A percentile compares a stretch with the other conserved stretches of the same genome.
Evolutionary conservation across 1,140 invertebrate genomes (phyloP).

Genomic region (Lucilia cuprina): DNA sequence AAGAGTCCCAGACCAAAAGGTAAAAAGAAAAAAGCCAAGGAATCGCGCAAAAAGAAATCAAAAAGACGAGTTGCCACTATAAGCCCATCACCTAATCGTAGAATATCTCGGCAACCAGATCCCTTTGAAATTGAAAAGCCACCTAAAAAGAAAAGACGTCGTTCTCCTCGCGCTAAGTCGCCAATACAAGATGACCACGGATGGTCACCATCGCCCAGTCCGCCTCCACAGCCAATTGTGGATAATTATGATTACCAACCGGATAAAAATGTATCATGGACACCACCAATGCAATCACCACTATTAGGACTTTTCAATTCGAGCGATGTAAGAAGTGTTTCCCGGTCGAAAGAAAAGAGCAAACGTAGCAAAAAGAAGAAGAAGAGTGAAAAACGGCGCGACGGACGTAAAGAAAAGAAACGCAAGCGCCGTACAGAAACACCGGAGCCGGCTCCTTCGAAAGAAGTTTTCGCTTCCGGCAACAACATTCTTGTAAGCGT

Average conservation of each 20-base stretch:
- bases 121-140: constrained; percentile 50
- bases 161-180: constrained; percentile 42
- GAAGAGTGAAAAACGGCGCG: constrained; percentile 63
- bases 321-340: constrained; percentile 43
- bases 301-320: constrained; percentile 50
- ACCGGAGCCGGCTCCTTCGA: constrained; percentile 72
- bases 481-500: constrained; percentile 92
- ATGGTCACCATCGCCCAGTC: constrained; percentile 55
- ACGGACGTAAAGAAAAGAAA: constrained; percentile 68
- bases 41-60: constrained; percentile 51
- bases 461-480: constrained; percentile 90
- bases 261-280: constrained; percentile 56
- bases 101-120: constrained; percentile 51
- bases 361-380: constrained; percentile 60
- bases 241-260: constrained; percentile 37
- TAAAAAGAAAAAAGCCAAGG: constrained; percentile 55
- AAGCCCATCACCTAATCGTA: constrained; percentile 45
- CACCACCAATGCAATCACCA: constrained; percentile 62
- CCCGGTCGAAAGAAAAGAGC: constrained; percentile 53
- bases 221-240: constrained; percentile 35
- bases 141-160: constrained; percentile 46
- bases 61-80: constrained; percentile 50
- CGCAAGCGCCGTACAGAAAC: constrained; percentile 65
- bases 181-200: constrained; percentile 53
- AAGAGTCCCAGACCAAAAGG: constrained; percentile 48